Conservation (phyloP, 2,888 invertebrate genomes). For the Hetaerina titia region DNA sequence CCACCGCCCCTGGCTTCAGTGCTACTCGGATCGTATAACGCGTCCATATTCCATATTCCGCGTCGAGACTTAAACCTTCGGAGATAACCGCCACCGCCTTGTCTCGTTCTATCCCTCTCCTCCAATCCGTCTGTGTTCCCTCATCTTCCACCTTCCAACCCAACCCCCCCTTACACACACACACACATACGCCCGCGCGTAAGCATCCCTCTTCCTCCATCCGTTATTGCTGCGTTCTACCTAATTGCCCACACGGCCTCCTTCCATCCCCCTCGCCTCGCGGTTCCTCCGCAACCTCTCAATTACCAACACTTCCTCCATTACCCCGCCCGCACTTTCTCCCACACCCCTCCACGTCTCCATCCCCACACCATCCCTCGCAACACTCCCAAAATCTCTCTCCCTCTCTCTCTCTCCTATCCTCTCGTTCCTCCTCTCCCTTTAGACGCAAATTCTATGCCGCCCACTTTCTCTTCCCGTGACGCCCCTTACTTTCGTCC, state of each 20-base stretch:
- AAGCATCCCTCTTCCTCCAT: not conserved
- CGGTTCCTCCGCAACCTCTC: not conserved
- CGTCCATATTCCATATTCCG: not conserved
- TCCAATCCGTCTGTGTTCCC: not conserved
- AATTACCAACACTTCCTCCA: constrained; percentile 41
- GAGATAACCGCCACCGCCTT: not conserved
- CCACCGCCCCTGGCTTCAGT: too few relatives aligned
- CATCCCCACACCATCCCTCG: too few relatives aligned
- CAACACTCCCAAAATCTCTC: not conserved
- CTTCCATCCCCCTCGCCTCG: not conserved
- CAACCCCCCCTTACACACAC: too few relatives aligned
- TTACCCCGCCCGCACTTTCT: not conserved
- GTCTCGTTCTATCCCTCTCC: not conserved
- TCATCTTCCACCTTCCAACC: too few relatives aligned
- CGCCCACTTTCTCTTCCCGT: not conserved
- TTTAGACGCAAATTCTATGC: not conserved
- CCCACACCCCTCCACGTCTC: not conserved
- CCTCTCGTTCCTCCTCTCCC: not conserved
- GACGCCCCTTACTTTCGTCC: too few relatives aligned
- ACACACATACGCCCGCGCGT: not conserved
- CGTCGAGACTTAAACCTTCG: not conserved
- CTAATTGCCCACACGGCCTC: constrained; percentile 31
- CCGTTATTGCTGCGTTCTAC: not conserved
- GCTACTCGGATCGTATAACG: not conserved
- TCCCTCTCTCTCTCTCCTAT: not conserved